Percentiles rank a stretch among this genome's conserved stretches.
phyloP scores from a whole-genome alignment of 92 coral and sea anemone species.

The Heteractis magnifica region DNA sequence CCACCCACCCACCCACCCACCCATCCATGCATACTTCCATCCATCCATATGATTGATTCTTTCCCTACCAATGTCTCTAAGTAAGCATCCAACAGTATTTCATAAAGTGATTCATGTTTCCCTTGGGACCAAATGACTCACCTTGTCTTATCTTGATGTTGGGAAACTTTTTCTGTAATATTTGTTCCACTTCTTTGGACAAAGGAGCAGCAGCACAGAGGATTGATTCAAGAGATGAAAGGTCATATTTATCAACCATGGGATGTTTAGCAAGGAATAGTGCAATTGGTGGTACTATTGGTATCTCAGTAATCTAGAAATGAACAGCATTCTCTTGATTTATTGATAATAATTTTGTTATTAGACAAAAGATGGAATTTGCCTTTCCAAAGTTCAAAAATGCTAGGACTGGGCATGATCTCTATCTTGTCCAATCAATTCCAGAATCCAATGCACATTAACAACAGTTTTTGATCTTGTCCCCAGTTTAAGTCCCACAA shows the following conservation, averaged over 20 bases:
- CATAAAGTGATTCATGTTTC: not conserved
- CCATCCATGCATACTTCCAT: no score
- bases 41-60: not conserved
- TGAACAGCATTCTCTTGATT: no score
- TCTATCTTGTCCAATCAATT: no score
- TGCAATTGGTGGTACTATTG: constrained; percentile 63
- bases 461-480: no score
- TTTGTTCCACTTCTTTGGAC: constrained; percentile 36
- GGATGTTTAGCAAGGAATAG: constrained; percentile 75
- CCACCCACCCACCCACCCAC: no score
- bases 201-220: constrained; percentile 71
- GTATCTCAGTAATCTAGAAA: constrained; percentile 30
- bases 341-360: no score
- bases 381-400: no score
- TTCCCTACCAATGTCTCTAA: no score
- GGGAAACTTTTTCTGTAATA: constrained; percentile 38
- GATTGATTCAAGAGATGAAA: constrained; percentile 45
- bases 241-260: constrained; percentile 58
- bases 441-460: no score
- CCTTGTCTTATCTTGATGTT: constrained; percentile 50
- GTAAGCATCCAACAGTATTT: not conserved
- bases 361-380: no score
- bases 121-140: not conserved
- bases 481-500: no score
- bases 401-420: no score